Evolutionary conservation across 2,113 vertebrate species (phyloP).

Genomic region (Saccopteryx leptura): DNA sequence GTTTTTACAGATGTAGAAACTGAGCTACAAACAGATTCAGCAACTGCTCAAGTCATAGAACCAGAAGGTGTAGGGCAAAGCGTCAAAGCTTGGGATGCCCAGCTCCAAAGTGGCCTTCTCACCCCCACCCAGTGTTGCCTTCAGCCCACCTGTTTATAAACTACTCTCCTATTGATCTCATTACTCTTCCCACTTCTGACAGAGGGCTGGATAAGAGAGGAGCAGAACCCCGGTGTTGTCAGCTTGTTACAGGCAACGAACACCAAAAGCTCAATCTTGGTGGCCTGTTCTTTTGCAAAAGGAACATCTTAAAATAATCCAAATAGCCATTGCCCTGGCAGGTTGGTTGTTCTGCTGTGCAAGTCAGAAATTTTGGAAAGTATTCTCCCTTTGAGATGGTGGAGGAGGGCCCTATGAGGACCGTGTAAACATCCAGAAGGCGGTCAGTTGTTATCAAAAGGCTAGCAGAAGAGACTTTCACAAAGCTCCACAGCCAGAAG

Average conservation of each 20-base stretch:
- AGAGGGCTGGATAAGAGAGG: not conserved
- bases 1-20: constrained; percentile 22
- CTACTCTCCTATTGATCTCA: not conserved
- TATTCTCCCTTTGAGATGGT: not conserved
- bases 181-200: not conserved
- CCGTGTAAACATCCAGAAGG: not conserved
- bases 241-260: not conserved
- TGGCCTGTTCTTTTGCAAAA: not conserved
- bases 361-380: constrained; percentile 3
- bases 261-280: not conserved
- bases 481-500: not conserved
- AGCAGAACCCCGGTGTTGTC: not conserved
- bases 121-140: not conserved
- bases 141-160: not conserved
- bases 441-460: not conserved
- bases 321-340: not conserved
- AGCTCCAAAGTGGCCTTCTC: not conserved
- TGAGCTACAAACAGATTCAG: not conserved
- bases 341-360: not conserved
- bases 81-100: not conserved
- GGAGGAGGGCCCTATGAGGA: not conserved
- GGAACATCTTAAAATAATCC: not conserved
- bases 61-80: not conserved
- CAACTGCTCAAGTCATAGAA: not conserved
- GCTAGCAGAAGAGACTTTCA: not conserved